A percentile compares a stretch with the other conserved stretches of the same genome.
phyloP scores from a whole-genome alignment of 2,797 vertebrate genomes.

The Delichon dasypus region DNA sequence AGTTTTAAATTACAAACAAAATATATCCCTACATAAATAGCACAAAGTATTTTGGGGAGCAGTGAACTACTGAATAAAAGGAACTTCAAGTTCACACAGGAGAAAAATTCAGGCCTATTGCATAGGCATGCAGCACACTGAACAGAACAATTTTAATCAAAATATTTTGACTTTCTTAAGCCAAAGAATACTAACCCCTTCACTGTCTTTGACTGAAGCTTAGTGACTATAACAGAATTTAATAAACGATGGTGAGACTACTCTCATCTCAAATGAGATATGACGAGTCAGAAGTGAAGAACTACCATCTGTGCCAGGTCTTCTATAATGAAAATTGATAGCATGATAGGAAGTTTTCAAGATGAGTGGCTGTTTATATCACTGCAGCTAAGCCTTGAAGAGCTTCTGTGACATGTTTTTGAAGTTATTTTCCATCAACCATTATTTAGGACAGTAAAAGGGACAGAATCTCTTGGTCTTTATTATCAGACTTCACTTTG shows the following conservation, averaged over 20 bases:
- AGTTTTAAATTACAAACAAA: conserved; percentile 46
- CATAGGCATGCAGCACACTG: neutral
- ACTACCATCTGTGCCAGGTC: neutral
- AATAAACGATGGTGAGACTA: neutral
- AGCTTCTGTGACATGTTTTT: neutral
- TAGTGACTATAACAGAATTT: neutral
- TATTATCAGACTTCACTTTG: neutral
- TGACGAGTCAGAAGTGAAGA: neutral
- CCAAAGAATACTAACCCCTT: neutral
- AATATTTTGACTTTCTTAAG: conserved; percentile 8
- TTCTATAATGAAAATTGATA: neutral
- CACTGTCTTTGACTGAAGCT: neutral
- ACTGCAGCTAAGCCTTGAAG: neutral
- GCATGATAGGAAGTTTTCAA: neutral
- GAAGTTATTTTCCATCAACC: neutral
- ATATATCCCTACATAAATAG: conserved; percentile 11
- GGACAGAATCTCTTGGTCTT: neutral
- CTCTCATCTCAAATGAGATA: neutral
- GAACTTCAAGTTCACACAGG: neutral
- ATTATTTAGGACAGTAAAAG: neutral
- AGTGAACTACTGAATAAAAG: neutral
- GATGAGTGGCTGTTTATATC: neutral
- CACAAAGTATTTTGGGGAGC: neutral
- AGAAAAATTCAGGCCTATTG: neutral
- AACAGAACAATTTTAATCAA: neutral